A percentile compares a stretch with the other conserved stretches of the same genome.
phyloP scores from a whole-genome alignment of 2,113 vertebrate species.

The Bambusicola thoracicus region DNA sequence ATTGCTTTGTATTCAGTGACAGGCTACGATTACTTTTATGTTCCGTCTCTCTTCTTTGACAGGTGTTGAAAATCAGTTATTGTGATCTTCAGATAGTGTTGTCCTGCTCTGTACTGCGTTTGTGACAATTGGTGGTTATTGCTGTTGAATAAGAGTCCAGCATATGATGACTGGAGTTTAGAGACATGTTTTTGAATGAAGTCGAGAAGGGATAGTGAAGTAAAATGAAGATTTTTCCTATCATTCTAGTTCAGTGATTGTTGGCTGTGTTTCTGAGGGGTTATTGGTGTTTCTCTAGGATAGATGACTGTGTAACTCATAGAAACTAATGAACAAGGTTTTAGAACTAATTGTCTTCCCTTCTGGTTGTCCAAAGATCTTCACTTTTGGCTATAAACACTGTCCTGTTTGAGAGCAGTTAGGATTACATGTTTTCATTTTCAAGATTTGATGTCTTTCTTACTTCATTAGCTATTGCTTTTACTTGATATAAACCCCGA shows the following conservation, averaged over 20 bases:
- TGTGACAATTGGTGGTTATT: not conserved
- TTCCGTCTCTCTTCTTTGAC: not conserved
- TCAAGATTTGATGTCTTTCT: not conserved
- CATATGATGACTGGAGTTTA: not conserved
- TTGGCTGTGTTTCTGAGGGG: not conserved
- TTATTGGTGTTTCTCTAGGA: not conserved
- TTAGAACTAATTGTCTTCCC: not conserved
- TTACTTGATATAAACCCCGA: not conserved
- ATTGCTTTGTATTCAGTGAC: not conserved
- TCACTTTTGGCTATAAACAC: not conserved
- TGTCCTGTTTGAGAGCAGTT: not conserved
- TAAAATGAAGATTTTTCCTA: not conserved
- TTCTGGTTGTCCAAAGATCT: not conserved
- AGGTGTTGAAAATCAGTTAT: not conserved
- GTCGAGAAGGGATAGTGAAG: not conserved
- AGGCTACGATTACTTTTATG: not conserved
- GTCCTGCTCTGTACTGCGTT: not conserved
- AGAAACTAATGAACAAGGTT: not conserved
- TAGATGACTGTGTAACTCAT: not conserved
- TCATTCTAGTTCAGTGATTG: not conserved
- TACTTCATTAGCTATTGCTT: not conserved
- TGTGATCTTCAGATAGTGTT: not conserved
- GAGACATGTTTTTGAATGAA: not conserved
- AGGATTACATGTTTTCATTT: not conserved
- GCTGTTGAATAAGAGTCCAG: not conserved